Conservation (phyloP, 2,113 vertebrate genomes). For the Platysternon megacephalum region DNA sequence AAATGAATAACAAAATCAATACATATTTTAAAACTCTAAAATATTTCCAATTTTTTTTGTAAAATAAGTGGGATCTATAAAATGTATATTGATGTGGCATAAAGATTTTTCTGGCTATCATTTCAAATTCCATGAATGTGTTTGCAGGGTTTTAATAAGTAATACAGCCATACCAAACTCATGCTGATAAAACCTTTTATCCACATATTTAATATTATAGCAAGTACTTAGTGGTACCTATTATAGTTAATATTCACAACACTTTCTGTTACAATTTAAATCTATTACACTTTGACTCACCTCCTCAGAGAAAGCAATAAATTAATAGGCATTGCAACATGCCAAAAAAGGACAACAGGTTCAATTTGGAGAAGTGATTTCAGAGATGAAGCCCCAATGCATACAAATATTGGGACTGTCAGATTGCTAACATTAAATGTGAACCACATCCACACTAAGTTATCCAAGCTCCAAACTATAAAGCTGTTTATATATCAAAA, state of each 20-base stretch:
- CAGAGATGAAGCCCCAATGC: not conserved
- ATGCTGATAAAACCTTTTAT: slow-evolving; percentile 7
- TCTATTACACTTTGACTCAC: not conserved
- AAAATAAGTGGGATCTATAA: not conserved
- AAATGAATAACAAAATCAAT: not conserved
- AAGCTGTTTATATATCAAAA: not conserved
- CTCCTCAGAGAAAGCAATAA: not conserved
- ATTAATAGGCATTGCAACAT: not conserved
- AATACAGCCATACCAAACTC: not conserved
- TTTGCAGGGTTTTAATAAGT: not conserved
- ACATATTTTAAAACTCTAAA: not conserved
- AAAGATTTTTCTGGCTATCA: not conserved
- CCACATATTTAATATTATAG: not conserved
- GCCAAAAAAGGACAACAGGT: not conserved
- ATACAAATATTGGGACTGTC: not conserved
- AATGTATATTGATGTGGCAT: not conserved
- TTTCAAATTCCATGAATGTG: not conserved
- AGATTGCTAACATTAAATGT: not conserved
- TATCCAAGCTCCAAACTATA: not conserved
- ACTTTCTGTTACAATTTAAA: not conserved
- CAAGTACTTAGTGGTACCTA: not conserved
- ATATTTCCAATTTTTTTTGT: not conserved
- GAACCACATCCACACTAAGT: not conserved
- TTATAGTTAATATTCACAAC: not conserved
- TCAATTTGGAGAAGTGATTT: not conserved